Conservation (phyloP, 2,888 invertebrate species). For the Rhamnusium bicolor region DNA sequence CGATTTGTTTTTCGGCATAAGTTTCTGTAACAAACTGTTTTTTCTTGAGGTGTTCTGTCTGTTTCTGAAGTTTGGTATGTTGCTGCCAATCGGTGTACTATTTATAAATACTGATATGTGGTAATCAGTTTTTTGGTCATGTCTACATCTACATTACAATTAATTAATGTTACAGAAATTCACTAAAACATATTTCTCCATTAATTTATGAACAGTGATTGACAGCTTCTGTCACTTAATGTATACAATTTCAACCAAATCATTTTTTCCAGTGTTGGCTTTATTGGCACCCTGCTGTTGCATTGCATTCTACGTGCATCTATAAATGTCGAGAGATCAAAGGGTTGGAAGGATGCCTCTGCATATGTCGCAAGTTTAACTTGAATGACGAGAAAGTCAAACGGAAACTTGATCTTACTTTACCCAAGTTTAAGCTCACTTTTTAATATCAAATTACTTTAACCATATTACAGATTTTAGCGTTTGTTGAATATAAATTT, state of each 20-base stretch:
- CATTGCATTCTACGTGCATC: conserved; percentile 12
- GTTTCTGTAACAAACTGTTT: too few species aligned
- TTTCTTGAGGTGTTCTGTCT: too few species aligned
- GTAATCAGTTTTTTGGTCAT: too few species aligned
- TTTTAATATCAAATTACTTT: conserved; percentile 24
- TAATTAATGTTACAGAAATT: neutral
- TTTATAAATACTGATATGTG: too few species aligned
- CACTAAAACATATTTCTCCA: neutral
- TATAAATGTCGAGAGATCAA: conserved; percentile 19
- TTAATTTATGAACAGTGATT: neutral
- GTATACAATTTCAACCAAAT: neutral
- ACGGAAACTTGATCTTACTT: conserved; percentile 20
- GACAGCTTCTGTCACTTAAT: neutral
- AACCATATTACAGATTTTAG: conserved; percentile 16
- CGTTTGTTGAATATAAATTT: neutral
- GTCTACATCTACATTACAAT: too few species aligned
- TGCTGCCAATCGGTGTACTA: too few species aligned
- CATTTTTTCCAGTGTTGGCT: neutral
- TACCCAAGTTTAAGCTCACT: neutral
- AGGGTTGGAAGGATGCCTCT: conserved; percentile 27
- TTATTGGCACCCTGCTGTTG: conserved; percentile 17
- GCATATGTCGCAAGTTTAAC: conserved; percentile 28
- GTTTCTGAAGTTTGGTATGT: too few species aligned
- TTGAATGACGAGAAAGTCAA: conserved; percentile 27
- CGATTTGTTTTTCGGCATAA: too few species aligned